These are phyloP conservation scores for Phalacrocorax aristotelis DNA, from an alignment of 2,113 vertebrate species.

Conservation along the genomic window DNA sequence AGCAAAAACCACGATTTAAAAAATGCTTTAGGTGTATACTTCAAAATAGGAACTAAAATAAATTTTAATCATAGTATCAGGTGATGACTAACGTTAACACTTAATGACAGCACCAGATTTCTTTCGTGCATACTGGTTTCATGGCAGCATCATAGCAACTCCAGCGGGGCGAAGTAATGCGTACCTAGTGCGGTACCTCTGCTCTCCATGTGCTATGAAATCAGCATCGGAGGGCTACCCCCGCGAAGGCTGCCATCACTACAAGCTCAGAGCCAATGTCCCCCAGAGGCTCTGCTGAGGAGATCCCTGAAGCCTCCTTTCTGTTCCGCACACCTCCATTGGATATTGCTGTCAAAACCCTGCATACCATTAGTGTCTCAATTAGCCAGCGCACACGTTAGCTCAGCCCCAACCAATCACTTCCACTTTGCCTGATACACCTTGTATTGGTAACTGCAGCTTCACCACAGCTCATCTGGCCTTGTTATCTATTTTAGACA, in stretches of 20 bases:
- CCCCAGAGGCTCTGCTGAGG: neutral
- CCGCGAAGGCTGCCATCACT: neutral
- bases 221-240: neutral
- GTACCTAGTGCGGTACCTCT: neutral
- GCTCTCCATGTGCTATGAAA: neutral
- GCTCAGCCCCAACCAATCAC: neutral
- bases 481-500: neutral
- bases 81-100: neutral
- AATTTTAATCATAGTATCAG: neutral
- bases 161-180: neutral
- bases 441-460: neutral
- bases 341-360: neutral
- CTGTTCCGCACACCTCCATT: rapidly evolving
- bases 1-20: neutral
- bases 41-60: neutral
- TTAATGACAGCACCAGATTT: neutral
- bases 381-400: neutral
- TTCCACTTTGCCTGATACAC: neutral
- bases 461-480: neutral
- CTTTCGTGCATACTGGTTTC: neutral
- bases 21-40: neutral
- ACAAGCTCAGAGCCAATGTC: neutral
- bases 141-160: neutral
- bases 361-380: neutral
- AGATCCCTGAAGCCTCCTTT: neutral